A percentile compares a stretch with the other conserved stretches of the same genome.
Conservation (phyloP, 2,797 vertebrate genomes). For the Zenarchopterus dispar region DNA sequence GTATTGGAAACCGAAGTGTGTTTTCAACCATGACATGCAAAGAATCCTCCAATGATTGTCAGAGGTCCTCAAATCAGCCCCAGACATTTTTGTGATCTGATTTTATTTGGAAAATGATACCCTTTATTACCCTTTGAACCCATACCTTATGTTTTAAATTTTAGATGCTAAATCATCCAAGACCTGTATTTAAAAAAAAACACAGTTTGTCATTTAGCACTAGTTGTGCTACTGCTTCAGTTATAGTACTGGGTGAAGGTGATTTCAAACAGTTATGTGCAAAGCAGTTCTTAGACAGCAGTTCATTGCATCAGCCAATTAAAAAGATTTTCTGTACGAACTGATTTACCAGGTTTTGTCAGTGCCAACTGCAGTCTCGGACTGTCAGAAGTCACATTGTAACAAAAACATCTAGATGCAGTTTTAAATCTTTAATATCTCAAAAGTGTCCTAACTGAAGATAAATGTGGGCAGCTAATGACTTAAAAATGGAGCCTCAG, state of each 20-base stretch:
- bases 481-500: no score
- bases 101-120: not conserved
- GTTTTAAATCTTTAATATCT: no score
- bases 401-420: no score
- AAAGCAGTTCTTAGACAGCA: not conserved
- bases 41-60: not conserved
- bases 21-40: constrained; percentile 9
- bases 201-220: no score
- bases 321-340: not conserved
- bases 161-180: no score
- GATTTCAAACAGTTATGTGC: not conserved
- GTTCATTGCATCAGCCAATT: not conserved
- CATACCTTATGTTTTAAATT: no score
- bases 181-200: no score
- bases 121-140: no score
- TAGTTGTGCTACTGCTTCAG: no score
- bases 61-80: not conserved
- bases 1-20: constrained; percentile 1
- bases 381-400: no score
- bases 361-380: not conserved
- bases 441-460: no score
- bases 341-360: not conserved
- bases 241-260: not conserved
- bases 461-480: no score
- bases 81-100: not conserved